Evolutionary conservation across 2,113 vertebrate genomes (phyloP).

Genomic region (Onychostruthus taczanowskii): DNA sequence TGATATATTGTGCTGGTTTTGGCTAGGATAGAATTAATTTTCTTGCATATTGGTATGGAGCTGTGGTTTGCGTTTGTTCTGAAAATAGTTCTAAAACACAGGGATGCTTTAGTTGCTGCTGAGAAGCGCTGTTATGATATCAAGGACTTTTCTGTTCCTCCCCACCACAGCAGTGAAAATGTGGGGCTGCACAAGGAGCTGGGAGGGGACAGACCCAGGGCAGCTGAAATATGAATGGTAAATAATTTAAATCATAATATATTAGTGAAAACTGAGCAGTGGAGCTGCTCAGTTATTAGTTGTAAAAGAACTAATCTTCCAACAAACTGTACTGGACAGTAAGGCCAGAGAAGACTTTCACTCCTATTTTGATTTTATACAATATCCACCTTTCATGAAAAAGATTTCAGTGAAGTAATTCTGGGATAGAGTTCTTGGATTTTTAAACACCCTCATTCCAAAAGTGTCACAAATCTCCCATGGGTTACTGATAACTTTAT

Average conservation of each 20-base stretch:
- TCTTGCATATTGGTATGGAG: background rate
- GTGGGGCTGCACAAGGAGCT: background rate
- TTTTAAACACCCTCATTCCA: background rate
- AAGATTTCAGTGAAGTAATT: background rate
- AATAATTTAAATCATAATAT: background rate
- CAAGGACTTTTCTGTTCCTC: background rate
- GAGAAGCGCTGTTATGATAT: background rate
- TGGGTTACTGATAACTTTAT: background rate
- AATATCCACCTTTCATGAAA: background rate
- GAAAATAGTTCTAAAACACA: background rate
- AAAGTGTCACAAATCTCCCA: background rate
- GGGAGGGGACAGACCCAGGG: background rate
- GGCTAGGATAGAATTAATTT: background rate
- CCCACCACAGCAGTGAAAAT: background rate
- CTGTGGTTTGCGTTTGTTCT: background rate
- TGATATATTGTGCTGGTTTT: background rate
- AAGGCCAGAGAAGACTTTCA: background rate
- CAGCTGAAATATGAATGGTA: background rate
- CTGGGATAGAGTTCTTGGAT: background rate
- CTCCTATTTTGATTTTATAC: background rate
- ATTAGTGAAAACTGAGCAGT: background rate
- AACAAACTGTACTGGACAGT: background rate
- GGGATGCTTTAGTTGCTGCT: background rate
- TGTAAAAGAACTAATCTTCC: background rate
- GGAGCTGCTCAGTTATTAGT: background rate